phyloP scores from a whole-genome alignment of 1,140 invertebrate species.

The Drosophila arawakana region DNA sequence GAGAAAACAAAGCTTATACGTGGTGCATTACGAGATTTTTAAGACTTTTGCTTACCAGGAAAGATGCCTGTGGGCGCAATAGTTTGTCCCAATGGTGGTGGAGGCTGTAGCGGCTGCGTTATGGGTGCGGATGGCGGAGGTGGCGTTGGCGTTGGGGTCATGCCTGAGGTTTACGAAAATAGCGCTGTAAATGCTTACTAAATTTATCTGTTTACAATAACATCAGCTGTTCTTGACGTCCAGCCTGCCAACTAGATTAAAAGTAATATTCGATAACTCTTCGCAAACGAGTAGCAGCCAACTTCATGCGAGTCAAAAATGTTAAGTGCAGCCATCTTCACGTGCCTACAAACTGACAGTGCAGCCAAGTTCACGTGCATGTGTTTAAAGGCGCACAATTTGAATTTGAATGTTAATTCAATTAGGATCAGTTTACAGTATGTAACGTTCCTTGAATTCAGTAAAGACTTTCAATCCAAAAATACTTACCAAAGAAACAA shows the following conservation, averaged over 20 bases:
- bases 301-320: neutral
- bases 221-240: conserved; percentile 17
- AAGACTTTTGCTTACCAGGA: conserved; percentile 63
- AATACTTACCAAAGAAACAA: neutral
- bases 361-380: conserved; percentile 22
- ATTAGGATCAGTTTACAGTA: conserved; percentile 20
- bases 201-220: conserved; percentile 22
- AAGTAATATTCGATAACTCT: neutral
- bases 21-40: too few relatives aligned
- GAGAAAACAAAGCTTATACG: neutral
- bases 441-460: neutral
- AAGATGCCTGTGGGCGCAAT: conserved; percentile 60
- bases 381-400: neutral
- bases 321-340: conserved; percentile 22
- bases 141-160: conserved; percentile 46
- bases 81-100: conserved; percentile 60
- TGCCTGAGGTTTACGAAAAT: conserved; percentile 8
- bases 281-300: neutral
- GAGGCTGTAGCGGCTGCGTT: conserved; percentile 37
- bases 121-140: conserved; percentile 5
- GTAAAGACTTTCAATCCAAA: neutral
- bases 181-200: neutral
- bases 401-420: conserved; percentile 35
- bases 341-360: neutral
- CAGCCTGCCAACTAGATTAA: conserved; percentile 6